Conservation (phyloP, 1,140 invertebrate species). For the Ridgeia piscesae region DNA sequence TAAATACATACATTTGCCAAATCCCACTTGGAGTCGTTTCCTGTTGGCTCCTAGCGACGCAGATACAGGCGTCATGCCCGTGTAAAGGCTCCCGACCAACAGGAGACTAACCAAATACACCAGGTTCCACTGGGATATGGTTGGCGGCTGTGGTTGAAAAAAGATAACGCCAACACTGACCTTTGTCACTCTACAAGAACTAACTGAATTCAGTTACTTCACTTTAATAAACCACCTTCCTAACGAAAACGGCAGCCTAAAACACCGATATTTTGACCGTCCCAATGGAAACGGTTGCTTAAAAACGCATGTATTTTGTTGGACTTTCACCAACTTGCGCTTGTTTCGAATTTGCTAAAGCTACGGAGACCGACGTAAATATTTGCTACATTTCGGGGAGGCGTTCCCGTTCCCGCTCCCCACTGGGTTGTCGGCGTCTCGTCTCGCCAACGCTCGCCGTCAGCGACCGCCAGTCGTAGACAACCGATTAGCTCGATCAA, state of each 20-base stretch:
- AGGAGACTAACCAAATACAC: neutral
- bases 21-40: neutral
- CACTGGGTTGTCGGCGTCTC: neutral
- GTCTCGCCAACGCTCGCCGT: too few species aligned
- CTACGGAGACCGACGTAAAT: neutral
- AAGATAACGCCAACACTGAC: neutral
- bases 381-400: neutral
- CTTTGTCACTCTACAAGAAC: neutral
- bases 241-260: too few species aligned
- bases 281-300: too few species aligned
- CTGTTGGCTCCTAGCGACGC: neutral
- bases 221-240: too few species aligned
- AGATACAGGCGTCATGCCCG: neutral
- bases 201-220: neutral
- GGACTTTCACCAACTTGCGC: neutral
- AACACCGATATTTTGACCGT: too few species aligned
- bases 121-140: neutral
- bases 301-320: neutral
- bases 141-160: neutral
- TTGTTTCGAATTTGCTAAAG: neutral
- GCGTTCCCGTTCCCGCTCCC: neutral
- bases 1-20: neutral
- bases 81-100: neutral
- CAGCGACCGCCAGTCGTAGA: neutral
- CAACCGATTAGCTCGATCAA: conserved; percentile 4